Evolutionary conservation across 2,113 vertebrate genomes (phyloP).

Genomic region (Panthera leo): DNA sequence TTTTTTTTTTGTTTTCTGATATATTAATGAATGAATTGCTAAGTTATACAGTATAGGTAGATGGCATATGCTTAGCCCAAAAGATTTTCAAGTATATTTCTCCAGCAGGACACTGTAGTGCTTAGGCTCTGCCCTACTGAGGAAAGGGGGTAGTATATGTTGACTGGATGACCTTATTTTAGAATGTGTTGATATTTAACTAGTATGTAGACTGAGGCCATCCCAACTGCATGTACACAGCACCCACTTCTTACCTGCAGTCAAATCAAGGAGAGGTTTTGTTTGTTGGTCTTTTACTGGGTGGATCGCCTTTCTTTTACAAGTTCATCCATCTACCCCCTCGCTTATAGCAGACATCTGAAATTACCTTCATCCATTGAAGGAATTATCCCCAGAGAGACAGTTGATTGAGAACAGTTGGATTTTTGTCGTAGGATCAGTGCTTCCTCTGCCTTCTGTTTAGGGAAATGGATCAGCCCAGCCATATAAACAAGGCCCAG

Average conservation of each 20-base stretch:
- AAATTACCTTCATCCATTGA: not conserved
- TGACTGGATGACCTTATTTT: not conserved
- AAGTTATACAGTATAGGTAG: not conserved
- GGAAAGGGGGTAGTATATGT: not conserved
- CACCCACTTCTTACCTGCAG: not conserved
- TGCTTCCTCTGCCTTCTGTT: not conserved
- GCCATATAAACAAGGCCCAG: not conserved
- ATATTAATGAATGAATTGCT: not conserved
- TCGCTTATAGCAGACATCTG: not conserved
- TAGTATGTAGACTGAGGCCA: not conserved
- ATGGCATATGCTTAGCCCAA: not conserved
- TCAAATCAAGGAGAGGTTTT: not conserved
- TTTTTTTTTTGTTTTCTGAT: not conserved
- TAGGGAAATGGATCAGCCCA: not conserved
- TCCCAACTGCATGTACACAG: not conserved
- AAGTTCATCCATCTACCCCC: not conserved
- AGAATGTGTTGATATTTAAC: not conserved
- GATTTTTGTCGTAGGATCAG: not conserved
- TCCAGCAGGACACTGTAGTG: not conserved
- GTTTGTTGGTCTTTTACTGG: not conserved
- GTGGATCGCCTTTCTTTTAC: not conserved
- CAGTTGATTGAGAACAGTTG: not conserved
- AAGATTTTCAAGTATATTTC: not conserved
- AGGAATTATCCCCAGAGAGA: not conserved
- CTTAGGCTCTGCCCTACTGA: not conserved